phyloP scores from a whole-genome alignment of 2,888 invertebrate species.

The Lasius fuliginosus region DNA sequence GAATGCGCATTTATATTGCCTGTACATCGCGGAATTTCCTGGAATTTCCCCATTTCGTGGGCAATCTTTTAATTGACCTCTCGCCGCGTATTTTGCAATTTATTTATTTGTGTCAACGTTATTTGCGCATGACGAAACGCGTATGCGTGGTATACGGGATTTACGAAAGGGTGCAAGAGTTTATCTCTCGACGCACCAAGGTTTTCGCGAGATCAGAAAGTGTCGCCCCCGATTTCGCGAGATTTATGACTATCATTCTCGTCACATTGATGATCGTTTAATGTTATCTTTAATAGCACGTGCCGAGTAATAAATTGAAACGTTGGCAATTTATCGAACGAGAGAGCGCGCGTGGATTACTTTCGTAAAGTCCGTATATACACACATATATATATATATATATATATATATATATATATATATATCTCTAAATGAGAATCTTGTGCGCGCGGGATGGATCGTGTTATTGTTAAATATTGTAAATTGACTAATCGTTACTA shows the following conservation, averaged over 20 bases:
- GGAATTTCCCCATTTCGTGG: constrained; percentile 54
- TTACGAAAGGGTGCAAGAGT: constrained; percentile 3
- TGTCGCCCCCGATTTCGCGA: constrained; percentile 29
- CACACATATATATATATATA: no score
- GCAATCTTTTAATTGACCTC: constrained; percentile 67
- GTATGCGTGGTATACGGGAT: no score
- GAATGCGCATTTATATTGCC: constrained; percentile 68
- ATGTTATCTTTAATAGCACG: constrained; percentile 19
- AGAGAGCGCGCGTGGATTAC: not conserved
- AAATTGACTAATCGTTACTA: not conserved
- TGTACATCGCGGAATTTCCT: constrained; percentile 56
- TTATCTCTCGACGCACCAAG: constrained; percentile 35
- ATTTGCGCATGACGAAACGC: not conserved
- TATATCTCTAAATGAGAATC: no score
- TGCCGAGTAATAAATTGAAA: constrained; percentile 17
- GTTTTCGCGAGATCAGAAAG: constrained; percentile 30
- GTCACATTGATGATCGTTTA: constrained; percentile 17
- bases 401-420: no score
- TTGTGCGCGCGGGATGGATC: no score
- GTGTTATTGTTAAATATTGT: constrained; percentile 10
- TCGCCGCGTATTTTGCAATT: constrained; percentile 49
- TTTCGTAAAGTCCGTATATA: not conserved
- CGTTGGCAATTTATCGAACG: not conserved
- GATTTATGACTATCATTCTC: constrained; percentile 26
- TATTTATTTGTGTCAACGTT: constrained; percentile 24